Evolutionary conservation across 1,140 invertebrate genomes (phyloP).

Genomic region (Caerostris darwini): DNA sequence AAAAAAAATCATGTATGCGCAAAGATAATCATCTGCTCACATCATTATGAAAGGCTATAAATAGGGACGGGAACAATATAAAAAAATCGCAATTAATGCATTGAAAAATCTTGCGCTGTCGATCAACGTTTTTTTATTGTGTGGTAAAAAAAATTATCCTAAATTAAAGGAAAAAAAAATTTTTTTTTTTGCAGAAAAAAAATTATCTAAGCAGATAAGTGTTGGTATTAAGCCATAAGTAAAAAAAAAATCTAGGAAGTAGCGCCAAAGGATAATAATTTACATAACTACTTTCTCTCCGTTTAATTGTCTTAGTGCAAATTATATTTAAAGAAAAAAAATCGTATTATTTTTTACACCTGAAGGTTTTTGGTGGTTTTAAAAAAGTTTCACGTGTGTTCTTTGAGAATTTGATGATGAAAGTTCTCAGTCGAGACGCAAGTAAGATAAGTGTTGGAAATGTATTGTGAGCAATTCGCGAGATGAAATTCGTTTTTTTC

Average conservation of each 20-base stretch:
- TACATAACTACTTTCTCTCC: constrained; percentile 53
- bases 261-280: constrained; percentile 41
- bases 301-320: neutral
- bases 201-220: neutral
- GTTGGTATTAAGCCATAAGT: neutral
- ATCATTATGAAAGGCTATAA: neutral
- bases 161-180: neutral
- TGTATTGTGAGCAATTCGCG: neutral
- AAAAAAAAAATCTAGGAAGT: neutral
- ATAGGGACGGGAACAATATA: neutral
- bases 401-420: neutral
- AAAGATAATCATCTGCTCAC: neutral
- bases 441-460: neutral
- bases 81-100: constrained; percentile 11
- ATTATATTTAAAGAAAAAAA: constrained; percentile 9
- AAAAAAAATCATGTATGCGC: neutral
- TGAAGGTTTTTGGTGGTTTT: neutral
- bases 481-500: neutral
- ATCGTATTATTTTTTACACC: neutral
- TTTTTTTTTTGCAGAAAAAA: neutral
- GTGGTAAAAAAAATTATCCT: neutral
- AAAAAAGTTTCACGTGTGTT: neutral
- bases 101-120: neutral
- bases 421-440: neutral
- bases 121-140: neutral